Evolutionary conservation across 1,140 invertebrate genomes (phyloP).

Genomic region (Oedothorax gibbosus): DNA sequence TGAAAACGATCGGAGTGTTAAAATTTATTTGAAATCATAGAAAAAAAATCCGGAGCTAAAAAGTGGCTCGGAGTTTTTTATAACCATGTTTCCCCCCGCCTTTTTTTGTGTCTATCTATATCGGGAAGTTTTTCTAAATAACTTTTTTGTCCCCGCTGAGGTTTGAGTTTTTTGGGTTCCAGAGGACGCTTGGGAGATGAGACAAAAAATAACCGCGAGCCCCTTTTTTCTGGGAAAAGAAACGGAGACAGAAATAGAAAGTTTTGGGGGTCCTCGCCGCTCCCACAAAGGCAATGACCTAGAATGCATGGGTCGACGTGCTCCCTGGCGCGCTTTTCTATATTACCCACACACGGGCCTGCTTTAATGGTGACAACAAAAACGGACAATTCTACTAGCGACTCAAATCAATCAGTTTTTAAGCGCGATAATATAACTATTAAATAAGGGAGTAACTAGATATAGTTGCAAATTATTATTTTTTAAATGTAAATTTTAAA

Average conservation of each 20-base stretch:
- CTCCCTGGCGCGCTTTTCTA: constrained; percentile 38
- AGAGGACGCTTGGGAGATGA: constrained; percentile 40
- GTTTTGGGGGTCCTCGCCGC: constrained; percentile 3
- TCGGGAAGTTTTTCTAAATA: constrained; percentile 24
- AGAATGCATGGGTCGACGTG: constrained; percentile 42
- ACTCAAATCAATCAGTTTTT: not conserved
- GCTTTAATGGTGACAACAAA: not conserved
- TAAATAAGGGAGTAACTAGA: too few relatives aligned
- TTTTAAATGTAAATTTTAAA: too few relatives aligned
- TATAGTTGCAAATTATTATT: too few relatives aligned
- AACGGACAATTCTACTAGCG: not conserved
- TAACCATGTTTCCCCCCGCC: not conserved
- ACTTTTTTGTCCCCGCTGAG: constrained; percentile 12
- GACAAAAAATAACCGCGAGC: constrained; percentile 47
- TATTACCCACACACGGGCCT: not conserved
- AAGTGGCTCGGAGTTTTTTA: constrained; percentile 18
- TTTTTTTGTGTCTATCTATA: constrained; percentile 16
- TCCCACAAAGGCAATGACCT: constrained; percentile 59
- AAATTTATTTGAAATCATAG: constrained; percentile 54
- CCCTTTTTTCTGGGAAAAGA: constrained; percentile 49
- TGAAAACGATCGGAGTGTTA: constrained; percentile 45
- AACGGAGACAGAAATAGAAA: constrained; percentile 43
- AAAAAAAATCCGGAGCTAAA: constrained; percentile 23
- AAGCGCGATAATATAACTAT: too few relatives aligned
- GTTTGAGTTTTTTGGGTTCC: constrained; percentile 41